These are phyloP conservation scores for Luscinia luscinia DNA, from an alignment of 2,797 vertebrate species.

Conservation along the genomic window DNA sequence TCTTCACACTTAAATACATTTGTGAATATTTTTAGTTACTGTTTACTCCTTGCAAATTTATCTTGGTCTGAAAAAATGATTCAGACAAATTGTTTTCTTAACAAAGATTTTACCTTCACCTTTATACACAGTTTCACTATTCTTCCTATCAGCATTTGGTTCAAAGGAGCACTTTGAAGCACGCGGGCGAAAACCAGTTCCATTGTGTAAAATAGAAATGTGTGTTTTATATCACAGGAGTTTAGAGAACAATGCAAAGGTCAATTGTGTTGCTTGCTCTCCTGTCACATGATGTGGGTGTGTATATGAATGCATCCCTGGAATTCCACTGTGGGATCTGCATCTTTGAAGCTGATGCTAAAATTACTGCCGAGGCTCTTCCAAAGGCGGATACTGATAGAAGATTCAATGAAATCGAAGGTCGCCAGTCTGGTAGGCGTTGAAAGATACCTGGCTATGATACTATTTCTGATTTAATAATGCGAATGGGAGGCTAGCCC, in stretches of 20 bases:
- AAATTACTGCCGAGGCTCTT: slow-evolving; percentile 81
- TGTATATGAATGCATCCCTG: slow-evolving; percentile 74
- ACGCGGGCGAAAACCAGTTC: background rate
- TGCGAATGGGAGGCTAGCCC: slow-evolving; percentile 98
- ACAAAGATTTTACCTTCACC: slow-evolving; percentile 30
- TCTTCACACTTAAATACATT: slow-evolving; percentile 4
- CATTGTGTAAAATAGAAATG: slow-evolving; percentile 43
- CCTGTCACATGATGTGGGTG: slow-evolving; percentile 65
- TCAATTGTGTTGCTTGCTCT: slow-evolving; percentile 70
- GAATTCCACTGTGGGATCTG: slow-evolving; percentile 78
- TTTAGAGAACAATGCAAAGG: slow-evolving; percentile 75
- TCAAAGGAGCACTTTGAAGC: slow-evolving; percentile 47
- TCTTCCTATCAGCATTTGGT: slow-evolving; percentile 37
- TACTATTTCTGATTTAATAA: slow-evolving; percentile 99
- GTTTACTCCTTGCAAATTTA: slow-evolving; percentile 24
- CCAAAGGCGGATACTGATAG: slow-evolving; percentile 87
- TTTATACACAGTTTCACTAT: background rate
- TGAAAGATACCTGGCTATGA: slow-evolving; percentile 96
- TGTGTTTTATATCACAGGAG: slow-evolving; percentile 53
- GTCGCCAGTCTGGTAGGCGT: slow-evolving; percentile 90
- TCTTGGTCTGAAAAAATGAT: background rate
- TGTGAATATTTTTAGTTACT: slow-evolving; percentile 31
- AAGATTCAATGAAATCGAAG: slow-evolving; percentile 98
- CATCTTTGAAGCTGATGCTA: slow-evolving; percentile 91
- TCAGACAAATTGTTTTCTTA: background rate